Base-by-base conservation (phyloP, 2,797 vertebrate genomes). In the Lutjanus campechanus region DNA sequence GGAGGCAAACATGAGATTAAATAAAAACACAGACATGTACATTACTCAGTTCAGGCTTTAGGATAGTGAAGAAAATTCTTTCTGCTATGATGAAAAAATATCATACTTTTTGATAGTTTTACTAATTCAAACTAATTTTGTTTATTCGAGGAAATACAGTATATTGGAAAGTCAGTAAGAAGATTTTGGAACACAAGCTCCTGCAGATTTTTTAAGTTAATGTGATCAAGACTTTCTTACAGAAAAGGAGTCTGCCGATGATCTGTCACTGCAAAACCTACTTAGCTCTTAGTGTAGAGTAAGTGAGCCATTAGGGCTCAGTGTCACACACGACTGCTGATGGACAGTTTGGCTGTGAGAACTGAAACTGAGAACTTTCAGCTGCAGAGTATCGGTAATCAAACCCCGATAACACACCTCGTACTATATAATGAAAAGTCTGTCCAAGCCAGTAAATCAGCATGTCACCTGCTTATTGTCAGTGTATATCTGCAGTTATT, bases 321-420 rank as follows among this genome's bases (percentile, higher is more conserved):
- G 68, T 58, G 71, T 77, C 46, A 69, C 62, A 70, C 47, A 69
- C 1, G 7, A 40, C 51, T 83, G 68, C 56, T 85, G 83, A 88
- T 60, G 16, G 81, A 69, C 69, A 54, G 46, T 8, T 82, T 68
- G 60, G 5, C 78, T 69, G 19, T 46, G 8, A 50, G 49, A 53
- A 58, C 55, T 50, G 75, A 76, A 75, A 50, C 11, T 22, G 73
- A 77, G 55, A 60, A 44, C n/a, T 51, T 59, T 66, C 1, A 68
- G 36, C 60, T 20, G 29, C 62, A 70, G 29, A 11, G n/a, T 40
- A 51, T 61, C 43, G 63, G 77, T 67, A 76, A 77, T 69, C 25
- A 73, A 79, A 77, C 2, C 59, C 68, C 8, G 53, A 69, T 44
- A 8, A 62, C 36, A 66, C 69, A 46, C 10, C 49, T 44, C 36